A percentile compares a stretch with the other conserved stretches of the same genome.
phyloP scores from a whole-genome alignment of 2,797 vertebrate genomes.

The Acipenser oxyrinchus region DNA sequence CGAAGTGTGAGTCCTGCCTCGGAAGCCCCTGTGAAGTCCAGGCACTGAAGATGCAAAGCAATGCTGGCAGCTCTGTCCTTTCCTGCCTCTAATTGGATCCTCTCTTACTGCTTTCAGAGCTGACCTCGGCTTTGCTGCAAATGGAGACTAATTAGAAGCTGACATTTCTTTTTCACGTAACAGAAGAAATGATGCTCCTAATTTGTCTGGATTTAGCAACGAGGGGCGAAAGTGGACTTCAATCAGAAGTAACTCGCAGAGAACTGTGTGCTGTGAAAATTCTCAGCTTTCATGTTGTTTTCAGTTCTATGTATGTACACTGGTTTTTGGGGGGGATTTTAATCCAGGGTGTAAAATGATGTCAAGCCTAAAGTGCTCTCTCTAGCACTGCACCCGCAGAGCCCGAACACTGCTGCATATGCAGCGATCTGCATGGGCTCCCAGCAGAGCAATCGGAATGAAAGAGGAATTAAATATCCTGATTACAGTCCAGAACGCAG shows the following conservation, averaged over 20 bases:
- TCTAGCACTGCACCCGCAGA: too few relatives aligned
- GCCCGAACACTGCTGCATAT: too few relatives aligned
- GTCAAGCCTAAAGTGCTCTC: too few relatives aligned
- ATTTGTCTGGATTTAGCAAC: conserved; percentile 9
- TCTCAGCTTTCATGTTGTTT: too few relatives aligned
- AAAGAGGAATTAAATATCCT: too few relatives aligned
- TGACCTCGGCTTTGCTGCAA: conserved; percentile 11
- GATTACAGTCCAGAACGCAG: too few relatives aligned
- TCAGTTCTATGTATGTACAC: too few relatives aligned
- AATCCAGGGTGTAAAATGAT: too few relatives aligned
- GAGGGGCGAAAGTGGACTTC: conserved; percentile 3
- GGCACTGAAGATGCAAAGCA: conserved; percentile 16
- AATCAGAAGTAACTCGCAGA: conserved; percentile 8
- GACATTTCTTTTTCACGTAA: conserved; percentile 18
- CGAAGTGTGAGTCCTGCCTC: too few relatives aligned
- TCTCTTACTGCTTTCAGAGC: conserved; percentile 13
- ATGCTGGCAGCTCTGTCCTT: conserved; percentile 1
- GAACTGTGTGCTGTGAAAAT: neutral
- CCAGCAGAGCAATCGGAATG: too few relatives aligned
- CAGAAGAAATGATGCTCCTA: conserved; percentile 16
- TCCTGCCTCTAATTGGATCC: conserved; percentile 12
- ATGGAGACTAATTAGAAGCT: conserved; percentile 13
- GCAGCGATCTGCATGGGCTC: too few relatives aligned
- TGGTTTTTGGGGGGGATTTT: too few relatives aligned
- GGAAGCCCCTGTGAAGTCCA: neutral